phyloP scores from a whole-genome alignment of 2,888 invertebrate genomes.

The Helicoverpa assulta region DNA sequence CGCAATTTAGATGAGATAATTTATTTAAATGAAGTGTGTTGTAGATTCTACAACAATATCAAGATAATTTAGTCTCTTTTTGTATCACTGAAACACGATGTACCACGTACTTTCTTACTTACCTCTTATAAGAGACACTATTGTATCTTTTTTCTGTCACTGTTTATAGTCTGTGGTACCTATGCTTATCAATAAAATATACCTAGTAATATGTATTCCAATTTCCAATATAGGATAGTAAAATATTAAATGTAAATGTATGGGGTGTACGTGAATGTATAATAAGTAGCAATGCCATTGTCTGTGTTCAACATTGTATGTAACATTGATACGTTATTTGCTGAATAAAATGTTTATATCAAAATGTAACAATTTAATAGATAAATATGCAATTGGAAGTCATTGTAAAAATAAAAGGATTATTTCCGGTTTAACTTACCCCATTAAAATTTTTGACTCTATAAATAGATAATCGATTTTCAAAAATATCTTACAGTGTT shows the following conservation, averaged over 20 bases:
- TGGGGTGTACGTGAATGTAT: slow-evolving; percentile 60
- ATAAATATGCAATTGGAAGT: no score
- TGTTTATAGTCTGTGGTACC: no score
- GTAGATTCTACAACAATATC: no score
- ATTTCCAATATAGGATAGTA: slow-evolving; percentile 30
- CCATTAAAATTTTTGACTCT: no score
- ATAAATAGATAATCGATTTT: no score
- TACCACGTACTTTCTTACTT: not conserved
- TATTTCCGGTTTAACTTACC: no score
- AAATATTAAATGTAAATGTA: slow-evolving; percentile 36
- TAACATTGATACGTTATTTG: slow-evolving; percentile 35
- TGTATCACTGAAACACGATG: not conserved
- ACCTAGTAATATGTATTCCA: slow-evolving; percentile 11
- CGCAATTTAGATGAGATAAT: not conserved
- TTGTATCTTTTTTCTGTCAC: slow-evolving; percentile 2
- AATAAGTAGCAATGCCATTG: slow-evolving; percentile 76
- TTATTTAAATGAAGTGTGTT: not conserved
- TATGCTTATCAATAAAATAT: slow-evolving; percentile 5
- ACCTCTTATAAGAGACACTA: not conserved
- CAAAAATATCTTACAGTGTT: no score
- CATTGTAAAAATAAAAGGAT: no score
- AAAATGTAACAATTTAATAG: no score
- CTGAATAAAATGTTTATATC: no score
- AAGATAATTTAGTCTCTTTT: no score
- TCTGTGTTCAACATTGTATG: slow-evolving; percentile 79